Conservation (phyloP, 2,113 vertebrate genomes). For the Merops nubicus region DNA sequence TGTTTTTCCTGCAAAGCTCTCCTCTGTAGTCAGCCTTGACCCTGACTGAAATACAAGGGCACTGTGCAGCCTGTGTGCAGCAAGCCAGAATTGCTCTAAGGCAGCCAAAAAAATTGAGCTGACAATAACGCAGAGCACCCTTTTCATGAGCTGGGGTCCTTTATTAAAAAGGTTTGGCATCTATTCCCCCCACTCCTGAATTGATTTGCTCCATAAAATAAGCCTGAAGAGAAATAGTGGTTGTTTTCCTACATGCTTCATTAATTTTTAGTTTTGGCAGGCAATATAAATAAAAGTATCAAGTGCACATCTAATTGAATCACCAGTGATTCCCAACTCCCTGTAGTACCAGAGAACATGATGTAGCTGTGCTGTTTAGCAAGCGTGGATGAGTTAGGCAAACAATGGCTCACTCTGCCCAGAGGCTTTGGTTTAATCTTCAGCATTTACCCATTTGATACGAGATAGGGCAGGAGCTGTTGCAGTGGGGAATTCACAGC, state of each 20-base stretch:
- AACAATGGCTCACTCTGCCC: conserved; percentile 39
- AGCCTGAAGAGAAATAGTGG: conserved; percentile 58
- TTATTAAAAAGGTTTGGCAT: conserved; percentile 62
- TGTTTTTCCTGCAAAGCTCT: background rate
- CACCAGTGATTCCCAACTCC: conserved; percentile 57
- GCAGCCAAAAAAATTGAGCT: background rate
- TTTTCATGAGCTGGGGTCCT: background rate
- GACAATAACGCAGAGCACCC: conserved; percentile 21
- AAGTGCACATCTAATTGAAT: conserved; percentile 75
- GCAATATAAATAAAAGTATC: conserved; percentile 71
- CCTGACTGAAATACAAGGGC: background rate
- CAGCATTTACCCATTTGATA: conserved; percentile 3
- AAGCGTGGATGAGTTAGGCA: conserved; percentile 37
- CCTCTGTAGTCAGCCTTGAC: conserved; percentile 5
- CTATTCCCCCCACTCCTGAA: conserved; percentile 42
- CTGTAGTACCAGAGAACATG: conserved; percentile 39
- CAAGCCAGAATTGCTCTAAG: background rate
- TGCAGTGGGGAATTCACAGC: background rate
- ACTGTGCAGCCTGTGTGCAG: background rate
- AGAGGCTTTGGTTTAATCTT: conserved; percentile 38
- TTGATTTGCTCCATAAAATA: conserved; percentile 72
- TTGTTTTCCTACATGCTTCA: conserved; percentile 75
- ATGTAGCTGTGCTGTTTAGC: conserved; percentile 24
- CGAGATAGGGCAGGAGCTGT: background rate
- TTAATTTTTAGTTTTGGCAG: conserved; percentile 80